These are phyloP conservation scores for Xanthia togata DNA, from an alignment of 2,888 invertebrate genomes.

Conservation along the genomic window DNA sequence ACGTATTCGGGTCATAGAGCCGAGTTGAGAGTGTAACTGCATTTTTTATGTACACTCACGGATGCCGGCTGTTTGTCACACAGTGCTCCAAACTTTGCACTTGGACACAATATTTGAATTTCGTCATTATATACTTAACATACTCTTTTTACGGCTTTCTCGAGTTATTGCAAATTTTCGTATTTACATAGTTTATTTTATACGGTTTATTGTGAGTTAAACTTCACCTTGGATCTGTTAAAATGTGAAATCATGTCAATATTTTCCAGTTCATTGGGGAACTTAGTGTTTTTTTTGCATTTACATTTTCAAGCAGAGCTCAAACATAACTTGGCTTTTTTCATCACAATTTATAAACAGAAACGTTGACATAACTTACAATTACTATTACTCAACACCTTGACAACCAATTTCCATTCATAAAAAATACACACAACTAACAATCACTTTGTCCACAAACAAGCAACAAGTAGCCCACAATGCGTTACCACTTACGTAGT, in stretches of 20 bases:
- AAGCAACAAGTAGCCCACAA: slow-evolving; percentile 21
- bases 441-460: slow-evolving; percentile 28
- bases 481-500: slow-evolving; percentile 52
- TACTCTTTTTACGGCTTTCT: slow-evolving; percentile 52
- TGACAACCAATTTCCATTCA: background rate
- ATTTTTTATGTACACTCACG: slow-evolving; percentile 72
- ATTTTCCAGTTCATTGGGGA: slow-evolving; percentile 20
- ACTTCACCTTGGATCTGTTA: slow-evolving; percentile 31
- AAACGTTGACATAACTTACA: no score
- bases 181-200: background rate
- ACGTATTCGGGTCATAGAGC: slow-evolving; percentile 70
- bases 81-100: slow-evolving; percentile 59
- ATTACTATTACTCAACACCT: background rate
- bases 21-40: slow-evolving; percentile 78
- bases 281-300: background rate
- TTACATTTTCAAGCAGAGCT: no score
- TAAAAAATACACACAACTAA: background rate
- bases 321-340: no score
- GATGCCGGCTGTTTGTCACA: slow-evolving; percentile 46
- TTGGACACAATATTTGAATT: slow-evolving; percentile 46
- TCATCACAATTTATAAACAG: background rate
- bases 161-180: slow-evolving; percentile 35
- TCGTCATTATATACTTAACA: slow-evolving; percentile 44
- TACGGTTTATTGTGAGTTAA: slow-evolving; percentile 11
- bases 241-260: slow-evolving; percentile 27